phyloP scores from a whole-genome alignment of 2,797 vertebrate genomes.

The Takifugu rubripes region DNA sequence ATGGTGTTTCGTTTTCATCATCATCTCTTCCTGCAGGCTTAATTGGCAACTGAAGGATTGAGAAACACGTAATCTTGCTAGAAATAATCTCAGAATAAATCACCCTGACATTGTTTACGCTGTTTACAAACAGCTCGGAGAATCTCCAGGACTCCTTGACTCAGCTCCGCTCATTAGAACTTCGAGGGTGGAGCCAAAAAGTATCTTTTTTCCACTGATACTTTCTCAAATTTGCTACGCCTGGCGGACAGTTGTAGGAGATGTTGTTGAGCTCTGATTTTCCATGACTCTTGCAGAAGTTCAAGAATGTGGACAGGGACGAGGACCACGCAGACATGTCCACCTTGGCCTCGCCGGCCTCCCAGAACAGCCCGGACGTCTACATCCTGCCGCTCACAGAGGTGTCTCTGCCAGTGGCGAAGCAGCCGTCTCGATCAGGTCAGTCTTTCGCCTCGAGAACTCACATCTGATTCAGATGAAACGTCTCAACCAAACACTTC shows the following conservation, averaged over 20 bases:
- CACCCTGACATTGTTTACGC: conserved; percentile 29
- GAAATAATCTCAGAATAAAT: conserved; percentile 28
- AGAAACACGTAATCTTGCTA: conserved; percentile 15
- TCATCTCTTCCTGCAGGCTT: background rate
- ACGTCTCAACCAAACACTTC: background rate
- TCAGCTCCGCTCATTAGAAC: conserved; percentile 18
- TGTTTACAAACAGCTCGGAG: conserved; percentile 17
- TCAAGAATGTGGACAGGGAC: conserved; percentile 90
- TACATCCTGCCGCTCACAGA: conserved; percentile 93
- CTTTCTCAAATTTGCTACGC: background rate
- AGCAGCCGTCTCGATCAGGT: conserved; percentile 90
- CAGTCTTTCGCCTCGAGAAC: conserved; percentile 22
- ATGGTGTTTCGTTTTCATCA: too few species aligned
- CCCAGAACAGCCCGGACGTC: conserved; percentile 85
- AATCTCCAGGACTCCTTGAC: conserved; percentile 27
- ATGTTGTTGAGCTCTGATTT: background rate
- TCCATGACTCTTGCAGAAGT: conserved; percentile 77
- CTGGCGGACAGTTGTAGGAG: too few species aligned
- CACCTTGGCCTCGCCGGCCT: conserved; percentile 82
- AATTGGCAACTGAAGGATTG: conserved; percentile 9
- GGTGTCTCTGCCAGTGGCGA: conserved; percentile 87
- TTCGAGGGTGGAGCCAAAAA: conserved; percentile 1
- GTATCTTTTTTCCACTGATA: background rate
- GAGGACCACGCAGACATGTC: conserved; percentile 84
- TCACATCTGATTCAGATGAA: background rate